Conservation (phyloP, 2,797 vertebrate genomes). For the Mionectes olivaceus region DNA sequence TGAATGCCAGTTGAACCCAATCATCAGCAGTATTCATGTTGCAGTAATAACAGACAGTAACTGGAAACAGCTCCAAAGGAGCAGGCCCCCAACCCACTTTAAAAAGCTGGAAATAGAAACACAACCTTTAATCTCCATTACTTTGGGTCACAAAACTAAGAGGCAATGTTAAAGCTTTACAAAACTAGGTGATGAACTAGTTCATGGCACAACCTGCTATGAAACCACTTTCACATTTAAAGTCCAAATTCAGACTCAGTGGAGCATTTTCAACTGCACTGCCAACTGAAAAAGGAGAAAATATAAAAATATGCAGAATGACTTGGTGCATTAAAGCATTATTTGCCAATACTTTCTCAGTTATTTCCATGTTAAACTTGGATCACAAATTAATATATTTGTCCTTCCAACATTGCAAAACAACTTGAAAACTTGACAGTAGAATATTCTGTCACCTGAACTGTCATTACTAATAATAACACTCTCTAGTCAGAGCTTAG, state of each 20-base stretch:
- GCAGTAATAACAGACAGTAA: not conserved
- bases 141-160: not conserved
- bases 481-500: not conserved
- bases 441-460: not conserved
- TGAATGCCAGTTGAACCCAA: not conserved
- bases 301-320: not conserved
- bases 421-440: not conserved
- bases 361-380: not conserved
- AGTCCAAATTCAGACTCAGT: not conserved
- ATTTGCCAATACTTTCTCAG: not conserved
- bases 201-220: not conserved
- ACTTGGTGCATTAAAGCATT: not conserved
- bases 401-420: not conserved
- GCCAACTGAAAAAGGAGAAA: not conserved
- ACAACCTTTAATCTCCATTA: not conserved
- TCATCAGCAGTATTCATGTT: not conserved
- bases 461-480: not conserved
- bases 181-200: not conserved
- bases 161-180: not conserved
- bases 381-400: not conserved
- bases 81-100: not conserved
- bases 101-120: slow-evolving; percentile 1
- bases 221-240: not conserved
- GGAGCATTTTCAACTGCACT: not conserved
- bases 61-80: not conserved